Conservation (phyloP, 2,797 vertebrate species). For the Sardinella longiceps region DNA sequence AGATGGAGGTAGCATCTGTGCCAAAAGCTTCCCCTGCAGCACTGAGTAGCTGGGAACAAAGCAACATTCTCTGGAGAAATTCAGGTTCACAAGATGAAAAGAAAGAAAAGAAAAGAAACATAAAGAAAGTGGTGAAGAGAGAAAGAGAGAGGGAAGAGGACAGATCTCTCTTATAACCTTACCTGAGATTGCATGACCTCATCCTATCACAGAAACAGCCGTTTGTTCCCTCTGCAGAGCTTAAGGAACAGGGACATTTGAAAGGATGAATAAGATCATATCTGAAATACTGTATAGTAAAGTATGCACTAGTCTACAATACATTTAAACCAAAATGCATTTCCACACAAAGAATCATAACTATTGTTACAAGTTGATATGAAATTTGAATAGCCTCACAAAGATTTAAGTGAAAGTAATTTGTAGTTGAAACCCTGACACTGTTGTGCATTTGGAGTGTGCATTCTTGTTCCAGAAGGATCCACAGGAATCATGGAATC, state of each 20-base stretch:
- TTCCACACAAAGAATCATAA: no score
- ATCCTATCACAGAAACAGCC: not conserved
- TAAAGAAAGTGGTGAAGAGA: not conserved
- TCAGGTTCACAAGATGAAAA: not conserved
- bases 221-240: not conserved
- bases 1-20: no score
- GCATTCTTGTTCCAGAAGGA: not conserved
- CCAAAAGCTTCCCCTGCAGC: not conserved
- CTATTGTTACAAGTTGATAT: no score
- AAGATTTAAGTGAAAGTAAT: no score
- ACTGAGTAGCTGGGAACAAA: not conserved
- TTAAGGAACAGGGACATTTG: no score
- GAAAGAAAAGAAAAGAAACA: not conserved
- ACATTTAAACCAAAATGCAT: no score
- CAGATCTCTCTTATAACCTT: not conserved
- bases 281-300: no score
- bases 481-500: not conserved
- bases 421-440: no score
- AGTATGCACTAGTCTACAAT: no score
- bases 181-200: not conserved
- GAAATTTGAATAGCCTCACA: no score
- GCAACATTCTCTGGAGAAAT: not conserved
- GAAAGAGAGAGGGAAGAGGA: not conserved
- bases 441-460: no score
- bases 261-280: no score